Evolutionary conservation across 1,140 invertebrate genomes (phyloP).

Genomic region (Tribolium castaneum): DNA sequence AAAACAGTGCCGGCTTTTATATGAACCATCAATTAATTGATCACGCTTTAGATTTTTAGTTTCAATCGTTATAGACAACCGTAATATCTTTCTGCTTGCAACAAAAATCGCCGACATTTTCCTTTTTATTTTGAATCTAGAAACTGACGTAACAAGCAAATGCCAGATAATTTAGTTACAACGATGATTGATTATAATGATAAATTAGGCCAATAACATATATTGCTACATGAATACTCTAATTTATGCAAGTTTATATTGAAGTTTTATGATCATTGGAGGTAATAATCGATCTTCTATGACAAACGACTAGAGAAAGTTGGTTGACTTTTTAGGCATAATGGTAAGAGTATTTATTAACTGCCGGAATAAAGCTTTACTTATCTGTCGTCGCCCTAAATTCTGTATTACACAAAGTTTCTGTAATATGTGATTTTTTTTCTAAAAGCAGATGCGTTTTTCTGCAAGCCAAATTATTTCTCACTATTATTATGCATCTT

Average conservation of each 20-base stretch:
- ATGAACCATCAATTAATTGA: neutral
- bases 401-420: too few species aligned
- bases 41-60: neutral
- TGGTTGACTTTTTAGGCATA: neutral
- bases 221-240: neutral
- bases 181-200: neutral
- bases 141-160: neutral
- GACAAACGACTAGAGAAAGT: neutral
- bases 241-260: neutral
- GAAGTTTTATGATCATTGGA: neutral
- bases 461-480: too few species aligned
- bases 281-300: neutral
- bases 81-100: neutral
- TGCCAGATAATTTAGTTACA: neutral
- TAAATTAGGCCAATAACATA: neutral
- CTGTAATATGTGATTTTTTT: too few species aligned
- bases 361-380: neutral
- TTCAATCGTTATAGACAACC: neutral
- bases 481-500: too few species aligned
- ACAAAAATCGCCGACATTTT: neutral
- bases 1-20: slow-evolving; percentile 3
- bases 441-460: too few species aligned
- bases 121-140: neutral
- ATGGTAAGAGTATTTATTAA: neutral
- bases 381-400: neutral